Evolutionary conservation across 1,140 invertebrate species (phyloP).

Genomic region (Argopecten irradians): DNA sequence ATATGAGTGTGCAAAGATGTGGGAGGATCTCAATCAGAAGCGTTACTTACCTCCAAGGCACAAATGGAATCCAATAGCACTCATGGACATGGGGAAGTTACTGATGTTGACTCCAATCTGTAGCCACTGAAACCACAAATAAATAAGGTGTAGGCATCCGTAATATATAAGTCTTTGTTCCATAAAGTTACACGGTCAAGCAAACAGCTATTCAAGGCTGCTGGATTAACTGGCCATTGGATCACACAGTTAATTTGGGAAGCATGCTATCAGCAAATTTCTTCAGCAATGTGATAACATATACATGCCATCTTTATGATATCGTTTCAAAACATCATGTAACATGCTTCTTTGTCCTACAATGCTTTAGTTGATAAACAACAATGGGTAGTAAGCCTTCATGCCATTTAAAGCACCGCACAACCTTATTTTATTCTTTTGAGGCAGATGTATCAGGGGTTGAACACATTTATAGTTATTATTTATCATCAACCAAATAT

Average conservation of each 20-base stretch:
- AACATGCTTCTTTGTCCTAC: background rate
- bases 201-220: background rate
- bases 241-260: background rate
- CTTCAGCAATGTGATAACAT: constrained; percentile 27
- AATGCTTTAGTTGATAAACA: background rate
- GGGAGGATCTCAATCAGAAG: background rate
- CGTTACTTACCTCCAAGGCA: constrained; percentile 85
- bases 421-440: too few relatives aligned
- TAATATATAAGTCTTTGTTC: background rate
- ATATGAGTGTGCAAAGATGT: too few relatives aligned
- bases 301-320: constrained; percentile 28
- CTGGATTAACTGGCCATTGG: too few relatives aligned
- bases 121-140: constrained; percentile 83
- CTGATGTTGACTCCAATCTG: constrained; percentile 93
- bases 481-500: too few relatives aligned
- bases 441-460: too few relatives aligned
- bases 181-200: background rate
- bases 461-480: too few relatives aligned
- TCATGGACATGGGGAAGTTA: constrained; percentile 87
- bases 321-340: constrained; percentile 34
- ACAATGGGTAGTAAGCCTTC: background rate
- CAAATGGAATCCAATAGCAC: constrained; percentile 91
- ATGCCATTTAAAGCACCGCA: too few relatives aligned
- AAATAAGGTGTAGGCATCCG: background rate
- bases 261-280: constrained; percentile 25